phyloP scores from a whole-genome alignment of 1,140 invertebrate species.

The Babylonia areolata region DNA sequence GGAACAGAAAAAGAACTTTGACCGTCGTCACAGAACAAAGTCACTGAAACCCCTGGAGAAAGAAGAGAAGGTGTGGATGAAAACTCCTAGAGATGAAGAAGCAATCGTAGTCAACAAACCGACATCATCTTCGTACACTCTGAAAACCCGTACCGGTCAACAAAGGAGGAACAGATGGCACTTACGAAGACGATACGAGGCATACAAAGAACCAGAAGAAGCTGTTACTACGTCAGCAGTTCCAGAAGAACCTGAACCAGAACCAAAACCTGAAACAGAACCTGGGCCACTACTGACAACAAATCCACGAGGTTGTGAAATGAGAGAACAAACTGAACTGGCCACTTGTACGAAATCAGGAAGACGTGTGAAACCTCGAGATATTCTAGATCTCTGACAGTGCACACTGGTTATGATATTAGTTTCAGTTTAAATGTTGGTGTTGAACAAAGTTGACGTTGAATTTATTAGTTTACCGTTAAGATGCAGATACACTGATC shows the following conservation, averaged over 20 bases:
- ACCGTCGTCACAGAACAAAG: neutral
- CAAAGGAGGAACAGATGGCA: neutral
- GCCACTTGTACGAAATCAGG: too few species aligned
- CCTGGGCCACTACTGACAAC: neutral
- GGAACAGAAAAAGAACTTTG: neutral
- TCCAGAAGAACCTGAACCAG: neutral
- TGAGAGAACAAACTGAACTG: too few species aligned
- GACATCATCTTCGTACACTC: too few species aligned
- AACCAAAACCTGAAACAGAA: neutral
- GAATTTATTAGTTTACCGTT: too few species aligned
- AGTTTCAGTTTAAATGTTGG: too few species aligned
- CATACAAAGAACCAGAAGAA: neutral
- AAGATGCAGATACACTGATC: too few species aligned
- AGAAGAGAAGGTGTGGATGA: neutral
- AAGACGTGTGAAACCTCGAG: too few species aligned
- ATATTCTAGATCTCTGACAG: too few species aligned
- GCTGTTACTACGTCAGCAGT: neutral
- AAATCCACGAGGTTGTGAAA: neutral
- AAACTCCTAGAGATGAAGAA: neutral
- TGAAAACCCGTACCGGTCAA: too few species aligned
- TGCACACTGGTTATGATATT: too few species aligned
- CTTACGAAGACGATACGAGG: neutral
- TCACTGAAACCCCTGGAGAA: neutral
- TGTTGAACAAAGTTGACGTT: too few species aligned
- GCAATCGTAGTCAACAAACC: neutral